Base-by-base conservation (phyloP, 2,888 invertebrate species). In the Epinotia brunnichana region DNA sequence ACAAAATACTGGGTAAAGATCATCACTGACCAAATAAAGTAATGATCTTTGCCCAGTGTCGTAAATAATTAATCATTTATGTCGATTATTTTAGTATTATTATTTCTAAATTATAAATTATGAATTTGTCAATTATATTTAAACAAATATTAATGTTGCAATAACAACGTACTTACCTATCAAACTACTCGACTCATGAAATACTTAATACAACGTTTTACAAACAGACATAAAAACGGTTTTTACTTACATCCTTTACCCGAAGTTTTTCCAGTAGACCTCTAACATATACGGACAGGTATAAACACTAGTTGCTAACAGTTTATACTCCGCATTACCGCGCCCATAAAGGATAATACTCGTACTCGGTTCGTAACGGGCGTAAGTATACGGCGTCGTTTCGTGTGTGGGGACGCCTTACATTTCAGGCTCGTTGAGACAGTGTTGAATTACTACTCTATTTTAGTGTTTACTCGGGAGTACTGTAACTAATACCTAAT, bases 261-360 rank as follows among this genome's bases (percentile, higher is more conserved):
- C 17, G 10, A 53, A 19, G 53, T 53, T 19, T 19, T 19, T 13
- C 54, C n/a, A n/a, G 48, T n/a, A 24, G 5, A 21, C 54, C 21
- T 24, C 15, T 15, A 21, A 67, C 72, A 68, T 59, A 71, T 57
- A 53, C 70, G 53, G 61, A 54, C 67, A 71, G 70, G 73, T 73
- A 75, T 76, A 76, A 73, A 76, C 83, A 84, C 83, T 81, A 84
- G 83, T 85, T 85, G 82, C 83, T 83, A 77, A 78, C 74, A 77
- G 82, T 82, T 83, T 83, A 83, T 82, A 78, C 76, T 79, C 79
- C 78, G 77, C 85, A 85, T 87, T 84, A 86, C 79, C 78, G 75
- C 74, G 78, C 78, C 81, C 77, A 80, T 85, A 86, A 86, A 82
- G 82, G 81, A 84, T 85, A 84, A 85, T 84, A 83, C 83, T 81